A percentile compares a stretch with the other conserved stretches of the same genome.
phyloP scores from a whole-genome alignment of 1,140 invertebrate species.

The Dendrolimus punctatus region DNA sequence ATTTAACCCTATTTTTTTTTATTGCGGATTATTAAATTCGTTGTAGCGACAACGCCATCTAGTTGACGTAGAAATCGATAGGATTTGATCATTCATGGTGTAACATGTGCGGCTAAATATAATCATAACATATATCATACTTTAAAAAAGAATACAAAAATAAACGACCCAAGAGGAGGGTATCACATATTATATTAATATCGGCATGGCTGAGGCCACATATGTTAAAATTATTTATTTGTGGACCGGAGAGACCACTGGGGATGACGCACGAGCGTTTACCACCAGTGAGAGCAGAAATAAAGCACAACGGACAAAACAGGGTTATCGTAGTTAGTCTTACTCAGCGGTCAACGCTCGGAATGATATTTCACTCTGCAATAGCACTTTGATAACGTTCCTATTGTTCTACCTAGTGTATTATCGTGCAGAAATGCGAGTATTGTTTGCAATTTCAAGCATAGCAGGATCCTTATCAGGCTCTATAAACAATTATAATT shows the following conservation, averaged over 20 bases:
- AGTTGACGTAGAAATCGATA: too few species aligned
- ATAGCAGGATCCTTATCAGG: slow-evolving; percentile 15
- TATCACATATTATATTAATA: slow-evolving; percentile 10
- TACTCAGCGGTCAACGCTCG: slow-evolving; percentile 44
- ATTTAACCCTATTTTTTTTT: too few species aligned
- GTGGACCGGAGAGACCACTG: slow-evolving; percentile 41
- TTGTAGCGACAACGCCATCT: too few species aligned
- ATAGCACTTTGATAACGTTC: slow-evolving; percentile 34
- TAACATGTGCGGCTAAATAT: too few species aligned
- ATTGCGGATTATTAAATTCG: too few species aligned
- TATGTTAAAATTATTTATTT: slow-evolving; percentile 41
- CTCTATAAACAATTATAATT: not conserved
- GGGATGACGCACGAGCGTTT: slow-evolving; percentile 59
- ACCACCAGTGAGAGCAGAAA: slow-evolving; percentile 54
- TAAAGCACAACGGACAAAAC: slow-evolving; percentile 39
- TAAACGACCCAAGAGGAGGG: slow-evolving; percentile 4
- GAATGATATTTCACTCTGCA: slow-evolving; percentile 33
- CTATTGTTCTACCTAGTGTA: slow-evolving; percentile 32
- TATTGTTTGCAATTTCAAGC: slow-evolving; percentile 21
- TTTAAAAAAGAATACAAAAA: slow-evolving; percentile 7
- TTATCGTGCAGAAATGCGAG: slow-evolving; percentile 16
- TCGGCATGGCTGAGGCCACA: slow-evolving; percentile 18
- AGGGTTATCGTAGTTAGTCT: slow-evolving; percentile 40
- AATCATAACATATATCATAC: too few species aligned
- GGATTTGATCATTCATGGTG: too few species aligned